Evolutionary conservation across 2,888 invertebrate genomes (phyloP), one percentile per base, ranked within the genome.

Genomic region (Pachymerium ferrugineum): DNA sequence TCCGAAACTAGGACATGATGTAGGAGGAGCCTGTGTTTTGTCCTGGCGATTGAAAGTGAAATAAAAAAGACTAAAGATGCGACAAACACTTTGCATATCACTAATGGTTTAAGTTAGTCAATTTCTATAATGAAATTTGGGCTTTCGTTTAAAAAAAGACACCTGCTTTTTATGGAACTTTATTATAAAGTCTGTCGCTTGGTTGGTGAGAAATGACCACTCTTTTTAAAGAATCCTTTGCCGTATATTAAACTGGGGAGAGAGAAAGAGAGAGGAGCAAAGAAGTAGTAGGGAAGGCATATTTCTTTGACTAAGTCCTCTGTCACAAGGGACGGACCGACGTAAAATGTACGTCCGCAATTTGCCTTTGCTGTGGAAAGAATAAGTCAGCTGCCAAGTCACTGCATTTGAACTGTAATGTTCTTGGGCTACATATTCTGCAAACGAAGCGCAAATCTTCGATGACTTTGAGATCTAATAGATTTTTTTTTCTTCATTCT

Each of bases 371-470:
- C 62, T 62, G 62, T 25, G 62, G 62, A 62, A 54, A 22, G 22
- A 54, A 62, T 62, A 62, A 62, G 62, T 62, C 62, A 62, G 62
- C 62, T 62, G 62, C 62, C 62, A 62, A 62, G 62, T 62, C 62
- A 62, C 62, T 62, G 62, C 25, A 62, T 62, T 62, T 62, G 62
- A 62, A 62, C 62, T 62, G 70, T 33, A 69, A 69, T 33, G 70
- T 30, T 33, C 70, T 33, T n/a, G 30, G 70, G 70, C 70, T 69
- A 33, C 70, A 30, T 69, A 69, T 71, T 71, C 42, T 71, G 71
- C 71, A 28, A 71, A 71, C 71, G 71, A 38, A 71, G 71, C 71
- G 35, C 71, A 42, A 71, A 38, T 71, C 33, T 71, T 71, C 71
- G 71, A 71, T 71, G 71, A 38, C 38, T 71, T 35, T 69, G 12